Conservation (phyloP, 2,888 invertebrate genomes). For the Brenthis daphne region DNA sequence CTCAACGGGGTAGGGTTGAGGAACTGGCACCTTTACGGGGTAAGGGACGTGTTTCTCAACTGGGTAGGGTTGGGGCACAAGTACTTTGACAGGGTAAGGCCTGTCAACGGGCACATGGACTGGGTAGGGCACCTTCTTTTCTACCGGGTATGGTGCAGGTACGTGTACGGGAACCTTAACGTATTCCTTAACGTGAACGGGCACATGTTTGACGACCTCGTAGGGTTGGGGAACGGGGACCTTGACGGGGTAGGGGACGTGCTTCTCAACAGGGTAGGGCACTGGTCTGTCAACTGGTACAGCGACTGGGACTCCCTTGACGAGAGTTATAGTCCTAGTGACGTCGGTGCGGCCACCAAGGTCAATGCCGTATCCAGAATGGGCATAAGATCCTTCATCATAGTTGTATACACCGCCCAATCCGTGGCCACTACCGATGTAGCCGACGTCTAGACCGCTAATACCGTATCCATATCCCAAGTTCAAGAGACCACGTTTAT, state of each 20-base stretch:
- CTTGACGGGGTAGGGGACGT: constrained; percentile 85
- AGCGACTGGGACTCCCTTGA: constrained; percentile 85
- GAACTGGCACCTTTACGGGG: constrained; percentile 89
- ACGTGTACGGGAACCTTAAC: constrained; percentile 91
- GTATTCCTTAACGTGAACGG: constrained; percentile 89
- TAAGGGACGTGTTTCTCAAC: constrained; percentile 89
- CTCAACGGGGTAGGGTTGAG: constrained; percentile 90
- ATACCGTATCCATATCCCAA: constrained; percentile 91
- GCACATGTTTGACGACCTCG: constrained; percentile 86
- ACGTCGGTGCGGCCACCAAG: constrained; percentile 74
- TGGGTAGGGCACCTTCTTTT: constrained; percentile 88
- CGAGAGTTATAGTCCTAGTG: constrained; percentile 84
- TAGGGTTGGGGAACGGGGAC: constrained; percentile 88
- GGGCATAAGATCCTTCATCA: constrained; percentile 55
- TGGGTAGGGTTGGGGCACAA: constrained; percentile 90
- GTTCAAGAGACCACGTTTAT: constrained; percentile 90
- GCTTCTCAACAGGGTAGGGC: constrained; percentile 85
- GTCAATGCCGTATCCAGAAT: constrained; percentile 48
- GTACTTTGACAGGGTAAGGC: constrained; percentile 90
- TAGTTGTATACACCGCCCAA: constrained; percentile 78
- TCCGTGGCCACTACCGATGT: constrained; percentile 84
- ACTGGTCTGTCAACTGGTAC: constrained; percentile 85
- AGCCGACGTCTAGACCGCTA: constrained; percentile 88
- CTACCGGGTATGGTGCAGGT: constrained; percentile 89
- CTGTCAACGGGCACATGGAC: constrained; percentile 87